Base-by-base conservation (phyloP, 2,888 invertebrate species). In the Cryptosula pallasiana region DNA sequence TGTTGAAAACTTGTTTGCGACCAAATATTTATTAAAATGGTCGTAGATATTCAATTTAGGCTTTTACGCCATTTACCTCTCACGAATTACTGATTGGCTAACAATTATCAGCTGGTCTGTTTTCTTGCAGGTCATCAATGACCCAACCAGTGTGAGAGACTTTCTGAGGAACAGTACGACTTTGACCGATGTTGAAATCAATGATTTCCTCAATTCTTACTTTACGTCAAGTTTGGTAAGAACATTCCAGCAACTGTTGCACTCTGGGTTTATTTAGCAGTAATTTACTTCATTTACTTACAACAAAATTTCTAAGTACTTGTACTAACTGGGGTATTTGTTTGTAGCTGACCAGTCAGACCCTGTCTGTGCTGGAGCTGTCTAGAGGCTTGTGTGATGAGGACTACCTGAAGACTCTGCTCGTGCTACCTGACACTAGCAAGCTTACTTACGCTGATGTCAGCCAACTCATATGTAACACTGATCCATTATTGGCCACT, bases 381-480 rank as follows among this genome's bases (percentile, higher is more conserved):
- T 13, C 9, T 13, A 69, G 36, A 3, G 20, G 72, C 27, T n/a
- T 76, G 55, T 72, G 75, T 69, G 27, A 55, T 20, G 55, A 72
- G 5, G 71, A 71, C n/a, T 32, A 71, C 1, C 71, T 74, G 3
- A 35, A 29, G 5, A 32, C 29, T 20, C n/a, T 75, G 16, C n/a
- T 78, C 16, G 72, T 74, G 45, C 63, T 76, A n/a, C 70, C 74
- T 13, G 74, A 71, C 32, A n/a, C 57, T 35, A 71, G 74, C 13
- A 55, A 35, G 5, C 75, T 76, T 3, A 73, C 72, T 13, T 27
- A 74, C 9, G 34, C 35, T 0, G 74, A 78, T 35, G 69, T 82
- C 55, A 79, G 77, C 73, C 35, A 71, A n/a, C 73, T 72, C 1
- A 75, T 82, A 71, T 82, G 82, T 75, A 36, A 54, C 16, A 69